Evolutionary conservation across 2,888 invertebrate genomes (phyloP).

Genomic region (Imbricaverruca yamaguchii): DNA sequence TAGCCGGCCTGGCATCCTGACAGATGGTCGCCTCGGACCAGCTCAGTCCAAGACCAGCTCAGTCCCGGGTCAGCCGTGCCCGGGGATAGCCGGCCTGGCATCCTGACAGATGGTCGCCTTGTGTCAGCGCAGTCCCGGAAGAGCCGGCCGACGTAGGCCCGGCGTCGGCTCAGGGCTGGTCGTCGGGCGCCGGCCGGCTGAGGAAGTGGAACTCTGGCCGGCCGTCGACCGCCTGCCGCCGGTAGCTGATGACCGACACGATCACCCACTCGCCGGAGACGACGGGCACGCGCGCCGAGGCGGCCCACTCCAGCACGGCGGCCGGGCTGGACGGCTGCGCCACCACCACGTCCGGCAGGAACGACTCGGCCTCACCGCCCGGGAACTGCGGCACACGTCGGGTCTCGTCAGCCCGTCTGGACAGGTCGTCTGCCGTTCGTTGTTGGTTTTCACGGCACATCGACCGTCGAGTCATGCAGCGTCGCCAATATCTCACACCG

Average conservation of each 20-base stretch:
- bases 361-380: background rate
- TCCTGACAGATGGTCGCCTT: too few relatives aligned
- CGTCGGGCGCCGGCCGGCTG: too few relatives aligned
- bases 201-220: background rate
- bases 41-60: too few relatives aligned
- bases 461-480: background rate
- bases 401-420: background rate
- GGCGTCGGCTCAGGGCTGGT: too few relatives aligned
- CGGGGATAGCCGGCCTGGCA: too few relatives aligned
- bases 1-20: too few relatives aligned
- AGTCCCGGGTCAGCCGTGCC: too few relatives aligned
- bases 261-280: conserved; percentile 20
- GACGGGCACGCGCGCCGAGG: background rate
- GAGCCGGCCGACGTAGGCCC: too few relatives aligned
- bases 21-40: too few relatives aligned
- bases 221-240: background rate
- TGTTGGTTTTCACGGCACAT: background rate
- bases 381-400: background rate
- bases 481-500: background rate
- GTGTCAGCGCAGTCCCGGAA: too few relatives aligned
- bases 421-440: background rate
- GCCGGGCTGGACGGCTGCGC: background rate
- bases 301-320: conserved; percentile 1
- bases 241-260: background rate
- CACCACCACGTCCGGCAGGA: conserved; percentile 5